phyloP scores from a whole-genome alignment of 2,888 invertebrate species.

The Conomelus anceps region DNA sequence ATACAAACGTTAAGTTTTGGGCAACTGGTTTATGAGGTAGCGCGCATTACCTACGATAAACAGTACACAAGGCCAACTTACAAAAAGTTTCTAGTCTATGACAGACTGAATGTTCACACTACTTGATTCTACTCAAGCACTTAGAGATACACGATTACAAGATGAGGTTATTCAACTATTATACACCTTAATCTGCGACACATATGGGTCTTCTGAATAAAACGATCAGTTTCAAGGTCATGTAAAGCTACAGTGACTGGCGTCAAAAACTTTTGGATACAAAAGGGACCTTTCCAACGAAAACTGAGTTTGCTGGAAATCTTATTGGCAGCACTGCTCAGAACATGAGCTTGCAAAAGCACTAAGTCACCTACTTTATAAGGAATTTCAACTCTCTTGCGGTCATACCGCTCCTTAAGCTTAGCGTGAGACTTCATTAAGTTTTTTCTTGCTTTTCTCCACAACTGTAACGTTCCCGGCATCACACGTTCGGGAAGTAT shows the following conservation, averaged over 20 bases:
- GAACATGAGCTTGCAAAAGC: not conserved
- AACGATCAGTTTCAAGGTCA: not conserved
- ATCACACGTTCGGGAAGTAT: not conserved
- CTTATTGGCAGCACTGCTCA: not conserved
- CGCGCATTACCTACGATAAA: no score
- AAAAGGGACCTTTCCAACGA: not conserved
- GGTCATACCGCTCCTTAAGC: not conserved
- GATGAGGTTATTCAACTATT: no score
- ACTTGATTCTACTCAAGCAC: no score
- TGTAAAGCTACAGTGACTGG: not conserved
- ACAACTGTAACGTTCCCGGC: not conserved
- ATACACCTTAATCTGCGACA: no score
- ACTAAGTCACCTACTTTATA: not conserved
- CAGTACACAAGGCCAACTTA: no score
- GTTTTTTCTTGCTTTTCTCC: not conserved
- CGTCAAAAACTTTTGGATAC: not conserved
- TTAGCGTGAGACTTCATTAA: not conserved
- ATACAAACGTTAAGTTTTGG: no score
- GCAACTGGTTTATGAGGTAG: no score
- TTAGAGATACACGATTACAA: no score
- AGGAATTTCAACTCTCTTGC: not conserved
- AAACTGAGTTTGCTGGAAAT: not conserved
- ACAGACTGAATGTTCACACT: no score
- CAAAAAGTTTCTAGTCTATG: no score
- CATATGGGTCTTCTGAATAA: no score